These are phyloP conservation scores for Euura lappo DNA, from an alignment of 1,140 invertebrate species.

Conservation along the genomic window DNA sequence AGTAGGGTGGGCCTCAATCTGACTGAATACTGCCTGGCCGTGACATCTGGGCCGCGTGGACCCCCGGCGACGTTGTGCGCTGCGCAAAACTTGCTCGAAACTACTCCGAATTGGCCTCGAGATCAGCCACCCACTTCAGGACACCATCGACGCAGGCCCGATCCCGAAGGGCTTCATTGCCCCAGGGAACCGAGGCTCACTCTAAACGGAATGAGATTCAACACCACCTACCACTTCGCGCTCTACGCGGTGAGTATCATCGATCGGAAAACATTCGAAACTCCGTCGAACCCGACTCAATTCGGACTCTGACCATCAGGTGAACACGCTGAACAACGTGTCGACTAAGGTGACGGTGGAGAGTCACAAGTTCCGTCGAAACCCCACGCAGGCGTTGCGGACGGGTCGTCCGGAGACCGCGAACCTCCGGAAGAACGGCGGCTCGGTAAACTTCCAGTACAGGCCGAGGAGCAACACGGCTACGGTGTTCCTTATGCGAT, in stretches of 20 bases:
- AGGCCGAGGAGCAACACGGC: slow-evolving; percentile 48
- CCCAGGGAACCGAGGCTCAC: slow-evolving; percentile 54
- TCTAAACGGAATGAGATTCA: slow-evolving; percentile 55
- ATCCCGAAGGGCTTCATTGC: slow-evolving; percentile 57
- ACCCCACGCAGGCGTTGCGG: slow-evolving; percentile 44
- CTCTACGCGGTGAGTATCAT: slow-evolving; percentile 52
- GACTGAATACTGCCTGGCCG: slow-evolving; percentile 55
- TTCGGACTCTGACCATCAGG: slow-evolving; percentile 28
- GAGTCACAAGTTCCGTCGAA: slow-evolving; percentile 48
- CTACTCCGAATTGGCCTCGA: slow-evolving; percentile 33
- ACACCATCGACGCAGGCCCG: slow-evolving; percentile 38
- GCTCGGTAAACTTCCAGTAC: slow-evolving; percentile 52
- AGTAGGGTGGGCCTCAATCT: slow-evolving; percentile 53
- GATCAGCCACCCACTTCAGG: slow-evolving; percentile 31
- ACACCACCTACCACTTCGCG: slow-evolving; percentile 58
- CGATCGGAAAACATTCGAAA: background rate
- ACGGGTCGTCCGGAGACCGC: slow-evolving; percentile 47
- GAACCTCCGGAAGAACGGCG: slow-evolving; percentile 49
- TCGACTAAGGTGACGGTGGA: slow-evolving; percentile 51
- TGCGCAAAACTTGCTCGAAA: slow-evolving; percentile 50
- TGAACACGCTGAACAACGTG: slow-evolving; percentile 53
- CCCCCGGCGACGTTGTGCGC: slow-evolving; percentile 57
- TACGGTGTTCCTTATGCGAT: slow-evolving; percentile 52
- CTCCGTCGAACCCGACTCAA: too few species aligned
- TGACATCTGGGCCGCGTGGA: slow-evolving; percentile 50